These are phyloP conservation scores for Myotis findleyi DNA, from an alignment of 2,797 vertebrate genomes.

Conservation along the genomic window DNA sequence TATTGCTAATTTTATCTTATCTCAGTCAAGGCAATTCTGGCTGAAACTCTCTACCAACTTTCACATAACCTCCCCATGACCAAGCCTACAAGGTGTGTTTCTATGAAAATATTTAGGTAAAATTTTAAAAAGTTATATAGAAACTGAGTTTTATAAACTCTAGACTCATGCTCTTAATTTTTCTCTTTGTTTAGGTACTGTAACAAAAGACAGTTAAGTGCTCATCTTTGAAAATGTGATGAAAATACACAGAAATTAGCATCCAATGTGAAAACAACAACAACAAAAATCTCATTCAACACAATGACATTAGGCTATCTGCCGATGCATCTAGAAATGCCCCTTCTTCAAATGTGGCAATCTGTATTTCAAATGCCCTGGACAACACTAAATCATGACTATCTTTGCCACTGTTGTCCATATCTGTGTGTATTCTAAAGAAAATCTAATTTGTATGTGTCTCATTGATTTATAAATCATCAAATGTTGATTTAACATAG, in stretches of 20 bases:
- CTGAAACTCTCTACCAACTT: slow-evolving; percentile 5
- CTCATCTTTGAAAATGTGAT: slow-evolving; percentile 14
- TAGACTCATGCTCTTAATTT: background rate
- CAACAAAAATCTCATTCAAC: background rate
- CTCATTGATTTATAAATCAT: slow-evolving; percentile 57
- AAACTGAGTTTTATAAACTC: background rate
- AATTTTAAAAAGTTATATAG: background rate
- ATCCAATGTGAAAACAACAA: background rate
- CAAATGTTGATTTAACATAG: slow-evolving; percentile 54
- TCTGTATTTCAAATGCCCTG: background rate
- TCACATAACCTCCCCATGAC: background rate
- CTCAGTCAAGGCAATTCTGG: background rate
- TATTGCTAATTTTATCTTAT: background rate
- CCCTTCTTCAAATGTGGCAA: background rate
- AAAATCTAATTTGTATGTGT: slow-evolving; percentile 34
- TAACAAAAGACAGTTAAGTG: background rate
- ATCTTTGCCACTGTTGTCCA: background rate
- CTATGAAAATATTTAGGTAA: background rate
- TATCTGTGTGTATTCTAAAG: background rate
- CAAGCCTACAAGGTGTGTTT: background rate
- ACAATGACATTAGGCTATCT: background rate
- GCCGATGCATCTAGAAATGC: background rate
- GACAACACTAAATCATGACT: slow-evolving; percentile 2
- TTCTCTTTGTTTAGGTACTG: background rate
- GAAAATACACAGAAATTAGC: slow-evolving; percentile 1